These are phyloP conservation scores for Zaprionus ornatus DNA, from an alignment of 1,140 invertebrate species.

Conservation along the genomic window DNA sequence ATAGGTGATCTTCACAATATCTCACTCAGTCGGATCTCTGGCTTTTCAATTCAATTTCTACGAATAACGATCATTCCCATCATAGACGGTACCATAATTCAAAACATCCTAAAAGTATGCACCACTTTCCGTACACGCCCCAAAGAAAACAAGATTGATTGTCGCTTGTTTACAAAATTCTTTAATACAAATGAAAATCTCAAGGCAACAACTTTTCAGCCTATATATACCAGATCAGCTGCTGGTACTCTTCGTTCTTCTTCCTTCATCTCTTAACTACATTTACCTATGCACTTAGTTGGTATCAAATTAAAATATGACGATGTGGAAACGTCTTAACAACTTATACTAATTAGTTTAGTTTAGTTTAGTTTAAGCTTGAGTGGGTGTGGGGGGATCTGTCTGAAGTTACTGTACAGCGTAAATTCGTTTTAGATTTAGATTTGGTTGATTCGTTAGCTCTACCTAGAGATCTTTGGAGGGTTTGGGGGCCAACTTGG, in stretches of 20 bases:
- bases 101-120: slow-evolving; percentile 13
- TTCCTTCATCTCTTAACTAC: not conserved
- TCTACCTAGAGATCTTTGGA: slow-evolving; percentile 36
- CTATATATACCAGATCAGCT: not conserved
- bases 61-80: not conserved
- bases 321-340: not conserved
- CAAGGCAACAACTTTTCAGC: not conserved
- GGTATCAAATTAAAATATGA: not conserved
- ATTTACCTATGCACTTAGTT: not conserved
- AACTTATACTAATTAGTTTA: not conserved
- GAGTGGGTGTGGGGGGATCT: not conserved
- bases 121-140: not conserved
- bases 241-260: not conserved
- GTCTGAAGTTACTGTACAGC: not conserved
- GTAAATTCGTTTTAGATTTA: slow-evolving; percentile 1
- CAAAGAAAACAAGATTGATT: not conserved
- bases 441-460: not conserved
- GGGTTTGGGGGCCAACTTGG: slow-evolving; percentile 39
- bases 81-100: not conserved
- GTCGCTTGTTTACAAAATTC: not conserved
- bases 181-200: slow-evolving; percentile 1
- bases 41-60: too few relatives aligned
- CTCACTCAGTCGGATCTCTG: too few relatives aligned
- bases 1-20: too few relatives aligned
- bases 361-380: not conserved